These are phyloP conservation scores for Chondrosia reniformis DNA, from an alignment of 37 sponge, comb jelly and placozoan species.

Conservation along the genomic window DNA sequence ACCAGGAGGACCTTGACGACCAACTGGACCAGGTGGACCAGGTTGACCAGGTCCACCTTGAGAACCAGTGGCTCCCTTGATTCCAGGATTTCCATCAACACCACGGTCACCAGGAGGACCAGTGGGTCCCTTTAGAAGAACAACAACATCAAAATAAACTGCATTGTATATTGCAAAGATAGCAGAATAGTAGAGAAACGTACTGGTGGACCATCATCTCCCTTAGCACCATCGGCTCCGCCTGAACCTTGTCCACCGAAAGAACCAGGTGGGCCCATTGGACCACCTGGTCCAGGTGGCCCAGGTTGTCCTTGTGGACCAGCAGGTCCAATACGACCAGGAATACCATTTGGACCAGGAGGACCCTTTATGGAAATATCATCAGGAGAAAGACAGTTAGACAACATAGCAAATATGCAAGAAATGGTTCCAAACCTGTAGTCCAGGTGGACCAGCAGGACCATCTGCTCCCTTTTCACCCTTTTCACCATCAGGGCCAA, in stretches of 20 bases:
- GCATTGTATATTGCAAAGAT: no score
- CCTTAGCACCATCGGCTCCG: neutral
- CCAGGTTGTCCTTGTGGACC: slow-evolving; percentile 2
- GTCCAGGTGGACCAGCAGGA: slow-evolving; percentile 1
- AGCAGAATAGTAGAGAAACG: no score
- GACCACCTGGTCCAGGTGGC: neutral
- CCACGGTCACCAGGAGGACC: neutral
- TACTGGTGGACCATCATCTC: neutral
- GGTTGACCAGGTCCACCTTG: neutral
- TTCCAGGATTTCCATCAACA: neutral
- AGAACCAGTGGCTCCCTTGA: neutral
- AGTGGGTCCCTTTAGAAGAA: neutral
- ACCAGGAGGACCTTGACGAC: neutral
- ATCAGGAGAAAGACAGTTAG: no score
- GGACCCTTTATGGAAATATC: neutral
- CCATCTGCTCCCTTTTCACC: neutral
- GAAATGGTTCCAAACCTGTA: neutral
- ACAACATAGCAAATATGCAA: neutral
- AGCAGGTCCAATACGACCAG: neutral
- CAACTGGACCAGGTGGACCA: neutral
- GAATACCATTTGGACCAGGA: neutral
- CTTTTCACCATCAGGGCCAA: neutral
- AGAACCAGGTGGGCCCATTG: neutral
- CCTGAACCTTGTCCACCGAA: neutral
- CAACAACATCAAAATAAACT: no score